These are phyloP conservation scores for Silurus asotus DNA, from an alignment of 2,113 vertebrate genomes.

Conservation along the genomic window DNA sequence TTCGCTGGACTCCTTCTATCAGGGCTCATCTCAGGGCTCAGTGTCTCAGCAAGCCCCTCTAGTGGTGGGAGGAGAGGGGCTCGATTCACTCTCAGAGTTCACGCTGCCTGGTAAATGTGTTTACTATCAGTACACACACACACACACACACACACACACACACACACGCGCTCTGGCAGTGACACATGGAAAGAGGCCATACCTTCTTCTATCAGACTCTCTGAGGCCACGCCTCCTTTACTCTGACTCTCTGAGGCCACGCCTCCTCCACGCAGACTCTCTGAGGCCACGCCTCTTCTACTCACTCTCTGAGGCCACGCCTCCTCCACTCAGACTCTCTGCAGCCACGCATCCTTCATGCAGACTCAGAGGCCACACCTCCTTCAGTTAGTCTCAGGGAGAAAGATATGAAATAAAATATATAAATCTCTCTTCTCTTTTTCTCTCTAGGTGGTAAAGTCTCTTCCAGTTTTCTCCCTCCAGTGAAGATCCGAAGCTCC, in stretches of 20 bases:
- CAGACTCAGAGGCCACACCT: not conserved
- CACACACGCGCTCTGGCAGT: not conserved
- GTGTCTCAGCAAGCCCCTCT: slow-evolving; percentile 43
- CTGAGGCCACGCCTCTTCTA: not conserved
- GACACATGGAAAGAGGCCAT: not conserved
- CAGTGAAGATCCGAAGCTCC: slow-evolving; percentile 14
- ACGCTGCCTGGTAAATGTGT: slow-evolving; percentile 58
- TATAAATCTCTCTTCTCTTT: not conserved
- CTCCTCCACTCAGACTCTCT: not conserved
- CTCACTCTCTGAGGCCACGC: not conserved
- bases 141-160: not conserved
- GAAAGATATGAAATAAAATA: not conserved
- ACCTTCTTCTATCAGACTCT: not conserved
- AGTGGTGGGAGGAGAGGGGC: slow-evolving; percentile 46
- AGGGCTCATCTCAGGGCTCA: slow-evolving; percentile 62
- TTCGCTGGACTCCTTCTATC: slow-evolving; percentile 77
- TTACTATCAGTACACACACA: not conserved
- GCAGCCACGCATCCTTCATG: not conserved
- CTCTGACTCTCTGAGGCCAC: not conserved
- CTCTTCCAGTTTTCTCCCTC: slow-evolving; percentile 37
- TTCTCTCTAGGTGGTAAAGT: slow-evolving; percentile 49
- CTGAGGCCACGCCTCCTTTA: not conserved
- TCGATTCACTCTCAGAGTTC: slow-evolving; percentile 64
- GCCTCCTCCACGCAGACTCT: not conserved
- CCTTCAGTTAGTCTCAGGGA: not conserved